These are phyloP conservation scores for Maylandia zebra DNA, from an alignment of 2,113 vertebrate genomes.

Conservation along the genomic window DNA sequence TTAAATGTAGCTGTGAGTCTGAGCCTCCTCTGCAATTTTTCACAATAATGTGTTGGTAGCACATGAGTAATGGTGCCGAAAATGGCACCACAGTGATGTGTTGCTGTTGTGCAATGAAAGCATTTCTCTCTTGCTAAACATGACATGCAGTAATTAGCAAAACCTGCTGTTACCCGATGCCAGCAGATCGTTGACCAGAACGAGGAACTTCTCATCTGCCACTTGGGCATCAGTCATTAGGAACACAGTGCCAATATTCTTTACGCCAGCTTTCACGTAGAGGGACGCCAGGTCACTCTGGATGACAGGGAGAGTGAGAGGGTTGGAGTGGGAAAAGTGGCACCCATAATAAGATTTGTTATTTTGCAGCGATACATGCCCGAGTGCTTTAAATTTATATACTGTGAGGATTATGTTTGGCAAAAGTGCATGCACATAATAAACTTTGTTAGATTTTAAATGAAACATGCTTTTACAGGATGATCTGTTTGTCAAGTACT, in stretches of 20 bases:
- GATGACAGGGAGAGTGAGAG: not conserved
- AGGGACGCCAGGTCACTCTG: conserved; percentile 74
- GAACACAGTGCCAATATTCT: conserved; percentile 83
- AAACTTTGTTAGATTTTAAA: not conserved
- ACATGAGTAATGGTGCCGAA: not conserved
- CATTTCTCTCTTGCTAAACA: not conserved
- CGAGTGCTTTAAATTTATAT: not conserved
- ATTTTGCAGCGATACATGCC: not conserved
- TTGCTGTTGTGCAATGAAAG: not conserved
- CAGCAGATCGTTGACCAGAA: conserved; percentile 91
- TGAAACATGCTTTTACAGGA: not conserved
- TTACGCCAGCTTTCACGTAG: conserved; percentile 86
- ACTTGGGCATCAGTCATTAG: conserved; percentile 90
- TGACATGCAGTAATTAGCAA: conserved; percentile 1
- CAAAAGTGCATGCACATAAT: not conserved
- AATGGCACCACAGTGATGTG: not conserved
- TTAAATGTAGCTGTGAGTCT: not conserved
- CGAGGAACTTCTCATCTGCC: conserved; percentile 88
- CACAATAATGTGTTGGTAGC: not conserved
- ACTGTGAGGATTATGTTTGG: not conserved
- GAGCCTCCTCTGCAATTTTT: not conserved
- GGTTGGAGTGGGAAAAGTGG: not conserved
- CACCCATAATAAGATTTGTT: not conserved
- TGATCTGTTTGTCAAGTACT: not conserved
- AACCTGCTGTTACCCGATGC: conserved; percentile 78